A percentile compares a stretch with the other conserved stretches of the same genome.
phyloP scores from a whole-genome alignment of 2,888 invertebrate species.

The Nomada ferruginata region DNA sequence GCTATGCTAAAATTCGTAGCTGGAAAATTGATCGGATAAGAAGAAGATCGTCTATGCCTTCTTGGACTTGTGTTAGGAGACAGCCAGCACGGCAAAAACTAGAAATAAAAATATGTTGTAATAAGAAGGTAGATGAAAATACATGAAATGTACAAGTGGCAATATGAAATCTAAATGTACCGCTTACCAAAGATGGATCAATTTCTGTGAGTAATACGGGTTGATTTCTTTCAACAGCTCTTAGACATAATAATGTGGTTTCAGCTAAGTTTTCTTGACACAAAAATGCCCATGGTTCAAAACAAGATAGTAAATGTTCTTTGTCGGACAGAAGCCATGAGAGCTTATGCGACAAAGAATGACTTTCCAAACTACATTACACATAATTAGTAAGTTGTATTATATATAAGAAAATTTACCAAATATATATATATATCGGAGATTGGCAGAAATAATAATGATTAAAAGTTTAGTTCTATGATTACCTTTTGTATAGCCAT shows the following conservation, averaged over 20 bases:
- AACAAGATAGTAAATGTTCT: conserved; percentile 86
- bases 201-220: conserved; percentile 87
- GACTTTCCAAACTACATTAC: conserved; percentile 85
- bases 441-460: neutral
- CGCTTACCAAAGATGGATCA: conserved; percentile 85
- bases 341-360: conserved; percentile 86
- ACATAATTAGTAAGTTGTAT: conserved; percentile 14
- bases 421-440: neutral
- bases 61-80: conserved; percentile 78
- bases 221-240: conserved; percentile 88
- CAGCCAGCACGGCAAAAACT: conserved; percentile 80
- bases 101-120: conserved; percentile 48
- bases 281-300: conserved; percentile 86
- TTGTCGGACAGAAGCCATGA: conserved; percentile 88
- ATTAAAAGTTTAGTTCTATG: conserved; percentile 1
- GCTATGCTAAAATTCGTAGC: conserved; percentile 47
- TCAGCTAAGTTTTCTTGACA: conserved; percentile 87
- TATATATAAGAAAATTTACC: conserved; percentile 13
- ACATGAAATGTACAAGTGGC: neutral
- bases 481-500: conserved; percentile 85
- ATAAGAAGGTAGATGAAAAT: neutral
- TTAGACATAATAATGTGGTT: conserved; percentile 87
- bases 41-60: conserved; percentile 81
- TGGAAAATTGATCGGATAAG: conserved; percentile 80
- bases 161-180: neutral